A percentile compares a stretch with the other conserved stretches of the same genome.
Conservation (phyloP, 2,113 vertebrate species). For the Astatoreochromis straeleni region DNA sequence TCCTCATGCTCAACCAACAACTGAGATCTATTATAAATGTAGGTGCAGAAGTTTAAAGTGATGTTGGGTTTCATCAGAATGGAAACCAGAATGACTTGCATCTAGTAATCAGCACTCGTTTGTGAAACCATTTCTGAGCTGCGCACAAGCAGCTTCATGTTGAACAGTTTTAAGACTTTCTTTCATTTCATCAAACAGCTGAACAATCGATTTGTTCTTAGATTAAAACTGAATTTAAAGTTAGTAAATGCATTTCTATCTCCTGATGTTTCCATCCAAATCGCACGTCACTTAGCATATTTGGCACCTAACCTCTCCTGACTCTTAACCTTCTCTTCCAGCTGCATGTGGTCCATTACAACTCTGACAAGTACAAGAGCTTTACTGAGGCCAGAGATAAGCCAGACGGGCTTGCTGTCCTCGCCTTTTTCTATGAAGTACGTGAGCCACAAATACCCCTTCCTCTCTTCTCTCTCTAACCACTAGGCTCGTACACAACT, state of each 20-base stretch:
- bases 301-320: neutral
- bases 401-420: constrained; percentile 79
- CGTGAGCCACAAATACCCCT: neutral
- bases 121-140: neutral
- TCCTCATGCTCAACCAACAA: neutral
- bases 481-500: neutral
- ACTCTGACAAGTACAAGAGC: constrained; percentile 78
- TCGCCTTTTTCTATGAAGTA: constrained; percentile 83
- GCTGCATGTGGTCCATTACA: constrained; percentile 92
- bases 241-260: neutral
- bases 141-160: neutral
- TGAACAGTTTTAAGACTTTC: neutral
- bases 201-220: neutral
- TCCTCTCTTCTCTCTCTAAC: neutral
- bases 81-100: neutral
- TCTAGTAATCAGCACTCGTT: neutral
- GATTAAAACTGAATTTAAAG: neutral
- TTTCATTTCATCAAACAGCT: neutral
- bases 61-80: neutral
- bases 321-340: constrained; percentile 51
- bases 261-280: accelerated
- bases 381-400: constrained; percentile 76
- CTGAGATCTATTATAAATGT: neutral
- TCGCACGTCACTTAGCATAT: neutral
- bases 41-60: neutral